These are phyloP conservation scores for Globia sparganii DNA, from an alignment of 2,888 invertebrate species.

Conservation along the genomic window DNA sequence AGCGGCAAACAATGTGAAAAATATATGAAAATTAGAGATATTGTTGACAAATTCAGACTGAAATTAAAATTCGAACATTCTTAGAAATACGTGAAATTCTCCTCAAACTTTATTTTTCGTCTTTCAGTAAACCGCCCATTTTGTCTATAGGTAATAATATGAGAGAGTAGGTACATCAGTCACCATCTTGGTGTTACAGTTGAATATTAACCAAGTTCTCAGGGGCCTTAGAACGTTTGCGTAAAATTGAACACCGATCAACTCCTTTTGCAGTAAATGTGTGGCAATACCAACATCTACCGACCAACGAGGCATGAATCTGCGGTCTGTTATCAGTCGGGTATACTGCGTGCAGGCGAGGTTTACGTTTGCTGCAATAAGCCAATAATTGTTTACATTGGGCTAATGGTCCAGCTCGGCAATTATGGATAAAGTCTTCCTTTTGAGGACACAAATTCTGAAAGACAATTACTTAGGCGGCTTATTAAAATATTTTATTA, in stretches of 20 bases:
- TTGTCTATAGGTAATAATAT: not conserved
- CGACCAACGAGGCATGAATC: constrained; percentile 16
- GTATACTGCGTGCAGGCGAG: constrained; percentile 25
- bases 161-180: not conserved
- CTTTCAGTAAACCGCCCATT: not conserved
- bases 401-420: not conserved
- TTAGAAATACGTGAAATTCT: not conserved
- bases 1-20: not conserved
- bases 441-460: not conserved
- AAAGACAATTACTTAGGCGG: not conserved
- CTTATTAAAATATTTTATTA: too few relatives aligned
- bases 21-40: not conserved
- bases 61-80: not conserved
- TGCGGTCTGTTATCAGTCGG: constrained; percentile 44
- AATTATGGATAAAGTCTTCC: not conserved
- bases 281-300: not conserved
- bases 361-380: not conserved
- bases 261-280: not conserved
- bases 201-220: too few relatives aligned
- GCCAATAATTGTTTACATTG: not conserved
- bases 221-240: not conserved
- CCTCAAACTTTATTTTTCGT: not conserved
- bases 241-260: not conserved
- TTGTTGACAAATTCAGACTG: not conserved
- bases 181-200: not conserved